Evolutionary conservation across 2,113 vertebrate species (phyloP).

Genomic region (Pogonocichla stellata): DNA sequence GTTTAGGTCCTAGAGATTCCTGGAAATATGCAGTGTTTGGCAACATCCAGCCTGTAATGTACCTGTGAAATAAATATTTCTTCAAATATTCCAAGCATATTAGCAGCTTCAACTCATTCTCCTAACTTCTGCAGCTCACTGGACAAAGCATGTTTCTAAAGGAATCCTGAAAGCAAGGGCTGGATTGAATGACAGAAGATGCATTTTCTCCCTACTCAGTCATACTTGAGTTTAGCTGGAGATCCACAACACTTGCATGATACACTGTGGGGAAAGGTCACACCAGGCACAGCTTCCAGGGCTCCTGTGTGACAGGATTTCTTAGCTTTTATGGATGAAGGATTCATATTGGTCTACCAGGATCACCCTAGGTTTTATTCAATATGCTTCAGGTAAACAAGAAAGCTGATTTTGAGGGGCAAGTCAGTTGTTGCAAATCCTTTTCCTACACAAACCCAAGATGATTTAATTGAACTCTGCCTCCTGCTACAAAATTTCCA

Average conservation of each 20-base stretch:
- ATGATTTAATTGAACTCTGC: conserved; percentile 17
- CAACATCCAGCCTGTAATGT: not conserved
- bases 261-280: not conserved
- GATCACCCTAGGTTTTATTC: not conserved
- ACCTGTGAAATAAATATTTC: not conserved
- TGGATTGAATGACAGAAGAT: fast-evolving
- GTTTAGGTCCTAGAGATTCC: not conserved
- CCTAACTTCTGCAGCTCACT: not conserved
- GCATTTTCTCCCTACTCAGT: not conserved
- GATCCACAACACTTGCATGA: fast-evolving
- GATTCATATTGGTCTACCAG: not conserved
- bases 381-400: not conserved
- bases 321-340: not conserved
- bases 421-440: conserved; percentile 11
- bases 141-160: not conserved
- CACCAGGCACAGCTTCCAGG: not conserved
- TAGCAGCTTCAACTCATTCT: not conserved
- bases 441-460: conserved; percentile 13
- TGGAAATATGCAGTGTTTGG: not conserved
- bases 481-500: not conserved
- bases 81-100: not conserved
- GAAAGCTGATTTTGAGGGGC: conserved; percentile 41
- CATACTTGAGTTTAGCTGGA: not conserved
- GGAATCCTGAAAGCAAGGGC: not conserved
- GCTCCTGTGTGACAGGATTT: not conserved